phyloP scores from a whole-genome alignment of 1,140 invertebrate genomes.

The Drosophila lacertosa region DNA sequence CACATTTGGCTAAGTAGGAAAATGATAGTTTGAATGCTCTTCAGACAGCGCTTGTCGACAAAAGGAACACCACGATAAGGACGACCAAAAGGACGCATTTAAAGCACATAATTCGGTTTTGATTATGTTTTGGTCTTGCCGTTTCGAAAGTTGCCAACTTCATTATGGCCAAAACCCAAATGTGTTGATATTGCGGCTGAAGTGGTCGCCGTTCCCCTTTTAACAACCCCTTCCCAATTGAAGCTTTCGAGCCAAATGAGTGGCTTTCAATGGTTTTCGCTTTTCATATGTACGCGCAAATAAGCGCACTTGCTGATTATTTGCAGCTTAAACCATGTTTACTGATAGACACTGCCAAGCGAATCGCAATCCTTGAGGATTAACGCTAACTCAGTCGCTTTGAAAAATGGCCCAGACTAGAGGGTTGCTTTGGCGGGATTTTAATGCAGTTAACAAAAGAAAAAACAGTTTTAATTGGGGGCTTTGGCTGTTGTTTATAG shows the following conservation, averaged over 20 bases:
- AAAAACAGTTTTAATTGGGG: background rate
- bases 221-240: background rate
- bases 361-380: background rate
- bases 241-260: slow-evolving; percentile 58
- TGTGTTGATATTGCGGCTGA: slow-evolving; percentile 79
- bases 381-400: background rate
- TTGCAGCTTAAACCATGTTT: slow-evolving; percentile 66
- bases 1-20: slow-evolving; percentile 80
- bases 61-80: slow-evolving; percentile 33
- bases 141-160: slow-evolving; percentile 76
- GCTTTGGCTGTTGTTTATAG: background rate
- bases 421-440: background rate
- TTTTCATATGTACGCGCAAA: slow-evolving; percentile 47
- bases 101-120: slow-evolving; percentile 83
- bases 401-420: background rate
- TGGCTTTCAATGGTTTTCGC: slow-evolving; percentile 56
- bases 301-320: slow-evolving; percentile 69
- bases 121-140: slow-evolving; percentile 78
- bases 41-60: slow-evolving; percentile 46
- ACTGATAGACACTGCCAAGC: slow-evolving; percentile 38
- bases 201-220: slow-evolving; percentile 36
- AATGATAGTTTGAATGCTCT: slow-evolving; percentile 82
- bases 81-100: slow-evolving; percentile 61
- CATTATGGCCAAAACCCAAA: slow-evolving; percentile 82
- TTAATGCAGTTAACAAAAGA: background rate